Conservation (phyloP, 2,113 vertebrate species). For the Eolophus roseicapilla region DNA sequence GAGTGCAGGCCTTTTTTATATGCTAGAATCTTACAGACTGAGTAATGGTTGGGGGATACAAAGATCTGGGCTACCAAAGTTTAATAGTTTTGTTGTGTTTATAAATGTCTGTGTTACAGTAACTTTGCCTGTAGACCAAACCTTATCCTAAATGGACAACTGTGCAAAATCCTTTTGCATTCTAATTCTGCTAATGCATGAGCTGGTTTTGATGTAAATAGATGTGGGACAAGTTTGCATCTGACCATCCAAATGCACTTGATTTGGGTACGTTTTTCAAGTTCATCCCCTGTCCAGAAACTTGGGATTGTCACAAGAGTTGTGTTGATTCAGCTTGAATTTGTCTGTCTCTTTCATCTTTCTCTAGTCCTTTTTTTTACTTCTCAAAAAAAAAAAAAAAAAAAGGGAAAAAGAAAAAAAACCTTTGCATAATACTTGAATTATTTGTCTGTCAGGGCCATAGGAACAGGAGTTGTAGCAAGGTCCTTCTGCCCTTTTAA, state of each 20-base stretch:
- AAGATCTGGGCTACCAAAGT: background rate
- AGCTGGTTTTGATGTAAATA: background rate
- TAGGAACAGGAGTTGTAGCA: background rate
- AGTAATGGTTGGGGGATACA: background rate
- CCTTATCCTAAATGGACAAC: background rate
- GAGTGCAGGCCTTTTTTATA: accelerated
- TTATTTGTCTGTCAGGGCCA: background rate
- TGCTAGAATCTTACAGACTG: background rate
- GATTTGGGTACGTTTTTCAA: background rate
- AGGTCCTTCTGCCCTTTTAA: background rate
- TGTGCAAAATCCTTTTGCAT: background rate
- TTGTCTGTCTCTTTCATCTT: background rate
- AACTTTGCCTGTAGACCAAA: background rate
- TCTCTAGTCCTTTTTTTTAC: background rate
- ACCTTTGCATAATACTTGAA: background rate
- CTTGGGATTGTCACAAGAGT: background rate
- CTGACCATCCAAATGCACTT: background rate
- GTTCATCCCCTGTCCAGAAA: background rate
- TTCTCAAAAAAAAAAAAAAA: too few species aligned
- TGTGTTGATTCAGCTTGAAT: background rate
- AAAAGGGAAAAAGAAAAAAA: background rate
- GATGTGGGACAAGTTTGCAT: background rate
- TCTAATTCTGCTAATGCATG: background rate
- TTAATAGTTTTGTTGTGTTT: background rate
- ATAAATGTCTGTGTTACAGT: background rate